Percentiles rank a stretch among this genome's conserved stretches.
phyloP scores from a whole-genome alignment of 2,797 vertebrate genomes.

The Eremophila alpestris region DNA sequence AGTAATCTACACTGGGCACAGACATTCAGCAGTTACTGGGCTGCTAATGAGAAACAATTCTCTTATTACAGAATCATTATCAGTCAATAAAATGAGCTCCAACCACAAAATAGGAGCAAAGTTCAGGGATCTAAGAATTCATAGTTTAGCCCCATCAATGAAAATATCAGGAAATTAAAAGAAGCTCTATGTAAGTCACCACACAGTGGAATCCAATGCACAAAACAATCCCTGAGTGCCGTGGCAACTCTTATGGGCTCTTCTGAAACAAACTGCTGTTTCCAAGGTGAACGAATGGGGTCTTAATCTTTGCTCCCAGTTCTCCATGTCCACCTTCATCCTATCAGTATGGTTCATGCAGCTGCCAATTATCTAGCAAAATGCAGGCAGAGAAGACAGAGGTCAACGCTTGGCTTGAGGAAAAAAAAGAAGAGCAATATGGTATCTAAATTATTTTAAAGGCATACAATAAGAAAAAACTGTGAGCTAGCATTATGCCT shows the following conservation, averaged over 20 bases:
- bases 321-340: background rate
- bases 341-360: background rate
- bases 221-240: background rate
- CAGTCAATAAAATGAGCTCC: slow-evolving; percentile 39
- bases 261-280: slow-evolving; percentile 24
- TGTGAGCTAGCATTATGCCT: background rate
- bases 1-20: background rate
- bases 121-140: slow-evolving; percentile 44
- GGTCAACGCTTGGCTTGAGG: background rate
- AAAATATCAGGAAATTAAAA: slow-evolving; percentile 41
- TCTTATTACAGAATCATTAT: slow-evolving; percentile 55
- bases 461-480: background rate
- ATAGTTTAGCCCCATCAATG: background rate
- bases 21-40: background rate
- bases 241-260: slow-evolving; percentile 23
- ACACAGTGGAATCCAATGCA: background rate
- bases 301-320: slow-evolving; percentile 27
- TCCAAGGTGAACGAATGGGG: slow-evolving; percentile 39
- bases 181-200: background rate
- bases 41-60: slow-evolving; percentile 38
- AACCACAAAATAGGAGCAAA: slow-evolving; percentile 38
- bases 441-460: background rate
- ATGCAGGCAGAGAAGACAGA: background rate
- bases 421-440: background rate
- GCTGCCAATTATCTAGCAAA: slow-evolving; percentile 20